These are phyloP conservation scores for Trematocara caparti DNA, from an alignment of 2,797 vertebrate genomes.

Conservation along the genomic window DNA sequence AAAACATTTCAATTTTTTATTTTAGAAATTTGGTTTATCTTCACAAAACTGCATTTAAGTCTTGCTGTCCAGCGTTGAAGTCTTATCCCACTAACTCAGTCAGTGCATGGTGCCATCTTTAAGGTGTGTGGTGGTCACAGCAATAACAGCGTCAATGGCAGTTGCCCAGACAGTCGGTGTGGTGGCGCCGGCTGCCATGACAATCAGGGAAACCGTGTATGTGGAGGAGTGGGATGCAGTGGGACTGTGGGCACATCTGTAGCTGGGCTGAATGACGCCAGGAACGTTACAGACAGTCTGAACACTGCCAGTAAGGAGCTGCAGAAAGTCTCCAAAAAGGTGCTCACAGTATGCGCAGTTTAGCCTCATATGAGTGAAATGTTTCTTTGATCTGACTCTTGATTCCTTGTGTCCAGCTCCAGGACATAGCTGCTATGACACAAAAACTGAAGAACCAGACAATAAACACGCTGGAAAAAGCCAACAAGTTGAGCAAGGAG, in stretches of 20 bases:
- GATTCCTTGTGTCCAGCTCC: constrained; percentile 65
- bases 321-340: constrained; percentile 74
- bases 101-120: background rate
- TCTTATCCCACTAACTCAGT: background rate
- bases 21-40: background rate
- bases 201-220: constrained; percentile 52
- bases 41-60: background rate
- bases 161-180: constrained; percentile 69
- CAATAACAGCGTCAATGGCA: constrained; percentile 47
- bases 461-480: constrained; percentile 68
- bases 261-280: constrained; percentile 58
- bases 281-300: constrained; percentile 62
- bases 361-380: too few relatives aligned
- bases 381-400: background rate
- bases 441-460: constrained; percentile 75
- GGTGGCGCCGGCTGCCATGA: constrained; percentile 82
- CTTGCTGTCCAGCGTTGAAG: background rate
- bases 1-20: background rate
- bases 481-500: constrained; percentile 69
- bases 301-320: constrained; percentile 68
- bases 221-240: constrained; percentile 75
- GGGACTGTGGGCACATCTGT: constrained; percentile 75
- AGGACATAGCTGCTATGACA: constrained; percentile 78
- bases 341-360: constrained; percentile 11
- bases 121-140: constrained; percentile 75